Base-by-base conservation (phyloP, 2,113 vertebrate genomes). In the Barbus barbus region DNA sequence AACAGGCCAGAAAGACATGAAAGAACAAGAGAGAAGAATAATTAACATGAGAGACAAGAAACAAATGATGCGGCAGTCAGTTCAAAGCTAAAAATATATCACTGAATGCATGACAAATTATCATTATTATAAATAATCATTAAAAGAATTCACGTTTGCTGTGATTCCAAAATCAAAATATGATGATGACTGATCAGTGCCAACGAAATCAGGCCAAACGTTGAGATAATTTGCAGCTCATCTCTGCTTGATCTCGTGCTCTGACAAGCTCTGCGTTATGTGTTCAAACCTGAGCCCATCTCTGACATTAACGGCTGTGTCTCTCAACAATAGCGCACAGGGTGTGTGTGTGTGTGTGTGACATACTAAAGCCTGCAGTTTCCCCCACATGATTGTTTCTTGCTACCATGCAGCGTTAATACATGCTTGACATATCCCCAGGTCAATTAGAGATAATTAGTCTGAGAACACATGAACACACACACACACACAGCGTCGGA, bases 271-370 rank as follows among this genome's bases (percentile, higher is more conserved):
- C 38, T 41, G 38, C 9, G 38, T 41, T 41, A 41, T 41, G 38
- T 41, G 38, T 41, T 60, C 31, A 33, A 92, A 91, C 91, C 88
- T 56, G 89, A 93, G 92, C 85, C 88, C 85, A 82, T 91, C 60
- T 69, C 44, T 80, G 36, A 36, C 53, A 74, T 1, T 26, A 12
- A 48, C 16, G 6, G 28, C 46, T 48, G 72, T 44, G 33, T 20
- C 33, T 41, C 53, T 60, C 22, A 58, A 78, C 77, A 78, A 61
- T 61, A 26, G 33, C 33, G 11, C 31, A 38, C n/a, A 26, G 56
- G 33, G n/a, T 44, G 77, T 79, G 58, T 65, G 77, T 78, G 26
- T 33, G 44, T 73, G 71, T 73, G 38, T 46, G 71, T 73, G 46
- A 1, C 18, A 13, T 5, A 60, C 77, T 9, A 24, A 78, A 44